phyloP scores from a whole-genome alignment of 2,888 invertebrate genomes.

The Heliconius erato region DNA sequence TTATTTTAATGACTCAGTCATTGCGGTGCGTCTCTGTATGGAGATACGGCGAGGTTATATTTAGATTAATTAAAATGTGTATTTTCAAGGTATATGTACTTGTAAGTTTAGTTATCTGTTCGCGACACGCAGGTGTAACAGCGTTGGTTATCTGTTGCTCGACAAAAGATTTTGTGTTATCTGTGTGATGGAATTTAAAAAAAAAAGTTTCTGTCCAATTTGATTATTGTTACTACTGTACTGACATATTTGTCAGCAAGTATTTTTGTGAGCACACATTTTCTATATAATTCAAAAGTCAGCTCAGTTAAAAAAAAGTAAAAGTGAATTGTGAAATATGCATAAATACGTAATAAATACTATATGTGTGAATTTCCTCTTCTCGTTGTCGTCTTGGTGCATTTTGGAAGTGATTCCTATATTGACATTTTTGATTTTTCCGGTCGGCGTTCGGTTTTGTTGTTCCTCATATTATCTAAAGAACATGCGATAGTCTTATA shows the following conservation, averaged over 20 bases:
- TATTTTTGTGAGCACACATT: too few relatives aligned
- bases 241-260: too few relatives aligned
- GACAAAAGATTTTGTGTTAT: neutral
- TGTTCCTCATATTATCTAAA: neutral
- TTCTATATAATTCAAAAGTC: neutral
- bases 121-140: neutral
- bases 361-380: neutral
- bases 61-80: conserved; percentile 39
- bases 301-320: neutral
- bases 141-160: conserved; percentile 2
- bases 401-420: neutral
- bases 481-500: neutral
- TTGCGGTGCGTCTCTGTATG: conserved; percentile 35
- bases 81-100: neutral
- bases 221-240: neutral
- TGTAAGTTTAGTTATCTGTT: conserved; percentile 13
- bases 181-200: neutral
- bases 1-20: conserved; percentile 49
- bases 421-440: neutral
- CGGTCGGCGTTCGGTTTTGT: too few relatives aligned
- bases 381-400: neutral
- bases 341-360: too few relatives aligned
- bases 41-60: conserved; percentile 36
- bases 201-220: neutral
- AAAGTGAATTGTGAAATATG: neutral